Conservation (phyloP, 2,113 vertebrate species). For the Thryonomys swinderianus region DNA sequence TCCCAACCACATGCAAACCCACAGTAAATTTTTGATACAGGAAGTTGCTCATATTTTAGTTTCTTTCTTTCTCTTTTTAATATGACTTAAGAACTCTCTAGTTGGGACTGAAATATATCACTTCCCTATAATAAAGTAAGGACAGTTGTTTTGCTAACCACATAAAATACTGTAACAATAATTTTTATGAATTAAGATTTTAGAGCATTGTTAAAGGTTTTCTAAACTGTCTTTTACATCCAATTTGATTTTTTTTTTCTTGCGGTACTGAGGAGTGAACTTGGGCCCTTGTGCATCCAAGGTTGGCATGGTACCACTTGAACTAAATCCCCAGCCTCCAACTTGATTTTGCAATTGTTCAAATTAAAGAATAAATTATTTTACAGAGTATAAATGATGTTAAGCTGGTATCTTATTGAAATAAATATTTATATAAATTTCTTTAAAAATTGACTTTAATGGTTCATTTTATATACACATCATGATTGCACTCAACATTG, state of each 20-base stretch:
- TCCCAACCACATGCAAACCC: neutral
- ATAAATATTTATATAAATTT: neutral
- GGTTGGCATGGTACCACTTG: no score
- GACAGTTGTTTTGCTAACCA: neutral
- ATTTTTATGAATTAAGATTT: neutral
- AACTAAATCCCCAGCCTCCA: no score
- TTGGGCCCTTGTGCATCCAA: no score
- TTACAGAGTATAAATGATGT: neutral
- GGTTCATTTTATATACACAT: no score
- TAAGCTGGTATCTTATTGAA: neutral
- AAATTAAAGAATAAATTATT: slow-evolving; percentile 9
- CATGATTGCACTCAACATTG: no score
- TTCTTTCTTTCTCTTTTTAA: neutral
- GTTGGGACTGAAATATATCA: neutral
- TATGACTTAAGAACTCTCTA: neutral
- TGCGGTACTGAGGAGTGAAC: no score
- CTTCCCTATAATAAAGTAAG: neutral
- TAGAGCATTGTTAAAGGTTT: slow-evolving; percentile 14
- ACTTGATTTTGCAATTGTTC: neutral
- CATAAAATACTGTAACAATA: neutral
- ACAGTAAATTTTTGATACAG: neutral
- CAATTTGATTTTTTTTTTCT: slow-evolving; percentile 13
- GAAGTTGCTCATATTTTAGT: neutral
- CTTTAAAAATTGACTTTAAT: no score
- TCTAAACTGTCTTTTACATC: neutral